phyloP scores from a whole-genome alignment of 2,888 invertebrate genomes.

The Clunio marinus region DNA sequence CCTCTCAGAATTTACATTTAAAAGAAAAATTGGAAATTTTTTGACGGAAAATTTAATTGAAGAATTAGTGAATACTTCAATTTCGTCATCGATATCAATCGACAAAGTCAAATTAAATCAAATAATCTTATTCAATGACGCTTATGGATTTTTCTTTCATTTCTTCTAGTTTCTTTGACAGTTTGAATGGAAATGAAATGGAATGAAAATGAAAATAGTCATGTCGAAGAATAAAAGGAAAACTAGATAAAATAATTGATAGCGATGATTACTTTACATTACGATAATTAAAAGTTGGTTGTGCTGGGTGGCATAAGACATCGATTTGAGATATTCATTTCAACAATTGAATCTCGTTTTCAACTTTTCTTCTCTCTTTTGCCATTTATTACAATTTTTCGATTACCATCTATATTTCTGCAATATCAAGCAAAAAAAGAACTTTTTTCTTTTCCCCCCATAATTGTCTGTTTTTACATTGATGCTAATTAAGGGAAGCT shows the following conservation, averaged over 20 bases:
- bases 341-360: not conserved
- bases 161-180: not conserved
- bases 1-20: too few species aligned
- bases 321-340: not conserved
- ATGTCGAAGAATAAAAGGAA: not conserved
- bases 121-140: constrained; percentile 19
- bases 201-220: too few species aligned
- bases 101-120: too few species aligned
- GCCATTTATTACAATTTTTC: not conserved
- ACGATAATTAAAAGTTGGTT: constrained; percentile 30
- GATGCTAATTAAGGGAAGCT: constrained; percentile 34
- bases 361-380: not conserved
- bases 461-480: not conserved
- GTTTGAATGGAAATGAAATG: not conserved
- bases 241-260: not conserved
- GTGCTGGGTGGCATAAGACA: not conserved
- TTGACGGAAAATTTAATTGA: too few species aligned
- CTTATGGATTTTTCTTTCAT: not conserved
- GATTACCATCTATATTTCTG: constrained; percentile 21
- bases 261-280: constrained; percentile 34
- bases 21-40: too few species aligned
- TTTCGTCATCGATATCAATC: too few species aligned
- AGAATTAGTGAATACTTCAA: too few species aligned
- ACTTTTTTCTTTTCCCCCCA: not conserved
- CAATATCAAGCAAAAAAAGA: constrained; percentile 28